These are phyloP conservation scores for Meteorus sp. DNA, from an alignment of 1,140 invertebrate species.

Conservation along the genomic window DNA sequence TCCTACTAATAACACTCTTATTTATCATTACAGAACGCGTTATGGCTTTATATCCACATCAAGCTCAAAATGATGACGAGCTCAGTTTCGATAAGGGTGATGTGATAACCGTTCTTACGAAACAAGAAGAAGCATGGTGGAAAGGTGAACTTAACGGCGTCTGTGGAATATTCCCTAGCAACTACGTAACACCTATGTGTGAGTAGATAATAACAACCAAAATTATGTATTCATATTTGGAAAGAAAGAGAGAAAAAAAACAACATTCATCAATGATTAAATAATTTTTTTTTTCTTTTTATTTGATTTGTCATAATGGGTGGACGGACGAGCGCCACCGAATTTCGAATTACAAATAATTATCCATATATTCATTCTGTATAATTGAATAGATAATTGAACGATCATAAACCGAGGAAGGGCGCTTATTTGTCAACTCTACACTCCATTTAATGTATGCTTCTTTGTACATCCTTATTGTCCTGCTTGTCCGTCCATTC, in stretches of 20 bases:
- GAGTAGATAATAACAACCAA: conserved; percentile 52
- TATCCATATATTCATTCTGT: neutral
- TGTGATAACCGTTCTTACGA: conserved; percentile 86
- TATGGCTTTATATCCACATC: conserved; percentile 89
- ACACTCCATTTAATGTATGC: conserved; percentile 31
- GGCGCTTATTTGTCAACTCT: conserved; percentile 25
- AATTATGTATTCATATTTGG: neutral
- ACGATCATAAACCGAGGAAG: neutral
- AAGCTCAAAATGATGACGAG: conserved; percentile 92
- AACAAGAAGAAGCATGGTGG: conserved; percentile 96
- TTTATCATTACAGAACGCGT: conserved; percentile 73
- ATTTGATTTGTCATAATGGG: neutral
- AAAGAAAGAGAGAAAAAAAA: neutral
- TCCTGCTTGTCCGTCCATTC: conserved; percentile 42
- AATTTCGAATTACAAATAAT: neutral
- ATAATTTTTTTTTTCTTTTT: neutral
- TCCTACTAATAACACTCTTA: conserved; percentile 7
- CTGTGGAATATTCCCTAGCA: conserved; percentile 88
- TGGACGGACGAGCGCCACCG: conserved; percentile 21
- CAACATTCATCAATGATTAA: neutral
- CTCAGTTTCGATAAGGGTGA: conserved; percentile 92
- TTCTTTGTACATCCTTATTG: conserved; percentile 36
- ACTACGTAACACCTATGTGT: conserved; percentile 79
- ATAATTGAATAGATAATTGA: neutral
- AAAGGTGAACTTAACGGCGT: conserved; percentile 86